Evolutionary conservation across 2,113 vertebrate species (phyloP).

Genomic region (human): GRCh38 chr3:100174001-100174500

Average conservation of each 20-base stretch:
- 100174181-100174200: background rate
- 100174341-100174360: background rate
- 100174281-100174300: background rate
- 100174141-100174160: background rate
- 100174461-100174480: background rate
- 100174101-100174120: background rate
- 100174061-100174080: background rate
- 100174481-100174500: background rate
- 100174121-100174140: background rate
- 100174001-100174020: background rate
- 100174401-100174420: background rate
- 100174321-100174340: background rate
- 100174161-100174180: background rate
- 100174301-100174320: background rate
- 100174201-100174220: background rate
- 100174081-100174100: background rate
- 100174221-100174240: background rate
- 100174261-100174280: background rate
- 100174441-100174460: slow-evolving; percentile 34
- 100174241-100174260: background rate
- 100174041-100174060: background rate
- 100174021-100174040: background rate
- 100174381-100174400: background rate
- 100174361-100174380: background rate
- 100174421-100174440: background rate